phyloP scores from a whole-genome alignment of 2,113 vertebrate genomes.

The Grammomys dolichurus region DNA sequence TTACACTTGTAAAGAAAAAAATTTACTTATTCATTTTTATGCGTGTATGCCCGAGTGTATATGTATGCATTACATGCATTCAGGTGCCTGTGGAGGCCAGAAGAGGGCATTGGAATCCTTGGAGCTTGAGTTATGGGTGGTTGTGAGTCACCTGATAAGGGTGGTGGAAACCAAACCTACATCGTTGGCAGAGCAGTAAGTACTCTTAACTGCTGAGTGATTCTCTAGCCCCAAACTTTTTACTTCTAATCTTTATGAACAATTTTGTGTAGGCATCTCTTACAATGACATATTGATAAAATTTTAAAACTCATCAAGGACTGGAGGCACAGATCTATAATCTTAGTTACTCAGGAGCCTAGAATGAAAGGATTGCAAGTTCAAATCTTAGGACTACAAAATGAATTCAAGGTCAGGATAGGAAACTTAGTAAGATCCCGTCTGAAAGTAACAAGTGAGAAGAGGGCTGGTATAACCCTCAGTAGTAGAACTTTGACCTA shows the following conservation, averaged over 20 bases:
- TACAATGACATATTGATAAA: slow-evolving; percentile 13
- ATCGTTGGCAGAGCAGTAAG: neutral
- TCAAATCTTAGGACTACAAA: neutral
- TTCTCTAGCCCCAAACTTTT: neutral
- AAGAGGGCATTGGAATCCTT: neutral
- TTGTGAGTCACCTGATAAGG: neutral
- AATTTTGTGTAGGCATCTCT: neutral
- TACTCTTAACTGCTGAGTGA: neutral
- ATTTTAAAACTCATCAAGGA: neutral
- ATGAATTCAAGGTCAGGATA: neutral
- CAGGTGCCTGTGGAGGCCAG: neutral
- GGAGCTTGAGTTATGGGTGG: neutral
- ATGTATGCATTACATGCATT: neutral
- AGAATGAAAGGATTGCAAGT: neutral
- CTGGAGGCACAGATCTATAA: neutral
- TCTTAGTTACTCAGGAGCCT: neutral
- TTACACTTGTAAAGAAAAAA: neutral
- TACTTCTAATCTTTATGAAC: neutral
- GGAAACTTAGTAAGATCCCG: neutral
- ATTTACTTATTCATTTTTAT: neutral
- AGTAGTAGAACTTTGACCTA: neutral
- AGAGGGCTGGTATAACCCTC: neutral
- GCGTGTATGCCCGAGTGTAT: neutral
- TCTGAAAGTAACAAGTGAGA: neutral
- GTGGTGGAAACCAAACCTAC: neutral